Conservation (phyloP, 1,140 invertebrate genomes). For the Hirudo medicinalis region DNA sequence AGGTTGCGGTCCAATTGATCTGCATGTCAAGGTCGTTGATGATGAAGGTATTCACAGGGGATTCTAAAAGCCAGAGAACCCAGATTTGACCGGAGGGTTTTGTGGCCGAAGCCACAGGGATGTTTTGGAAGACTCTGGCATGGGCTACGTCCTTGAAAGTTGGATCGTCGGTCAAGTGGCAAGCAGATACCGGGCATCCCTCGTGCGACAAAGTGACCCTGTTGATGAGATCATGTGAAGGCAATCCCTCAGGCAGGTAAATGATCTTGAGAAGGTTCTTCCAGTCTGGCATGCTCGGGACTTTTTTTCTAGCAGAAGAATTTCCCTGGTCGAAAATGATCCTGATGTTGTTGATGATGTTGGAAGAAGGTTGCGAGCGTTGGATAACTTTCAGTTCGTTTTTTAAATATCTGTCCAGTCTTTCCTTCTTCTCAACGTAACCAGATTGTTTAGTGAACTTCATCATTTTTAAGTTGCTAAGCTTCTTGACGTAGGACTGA, state of each 20-base stretch:
- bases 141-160: background rate
- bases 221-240: background rate
- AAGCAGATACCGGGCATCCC: conserved; percentile 6
- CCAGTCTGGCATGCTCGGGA: background rate
- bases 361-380: background rate
- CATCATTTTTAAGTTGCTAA: background rate
- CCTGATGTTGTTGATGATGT: background rate
- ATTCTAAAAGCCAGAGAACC: conserved; percentile 62
- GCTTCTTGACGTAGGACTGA: background rate
- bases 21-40: background rate
- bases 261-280: conserved; percentile 9
- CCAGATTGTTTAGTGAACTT: no score
- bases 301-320: background rate
- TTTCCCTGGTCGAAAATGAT: background rate
- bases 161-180: conserved; percentile 13
- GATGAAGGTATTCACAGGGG: conserved; percentile 45
- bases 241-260: background rate
- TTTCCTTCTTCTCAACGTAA: background rate
- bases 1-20: conserved; percentile 23
- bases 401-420: background rate
- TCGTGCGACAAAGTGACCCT: background rate
- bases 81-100: conserved; percentile 23
- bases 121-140: conserved; percentile 1
- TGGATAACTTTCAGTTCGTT: background rate
- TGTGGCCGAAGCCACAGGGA: background rate